Evolutionary conservation across 64 coral and sea anemone genomes (phyloP).

Genomic region (Montipora cactus): DNA sequence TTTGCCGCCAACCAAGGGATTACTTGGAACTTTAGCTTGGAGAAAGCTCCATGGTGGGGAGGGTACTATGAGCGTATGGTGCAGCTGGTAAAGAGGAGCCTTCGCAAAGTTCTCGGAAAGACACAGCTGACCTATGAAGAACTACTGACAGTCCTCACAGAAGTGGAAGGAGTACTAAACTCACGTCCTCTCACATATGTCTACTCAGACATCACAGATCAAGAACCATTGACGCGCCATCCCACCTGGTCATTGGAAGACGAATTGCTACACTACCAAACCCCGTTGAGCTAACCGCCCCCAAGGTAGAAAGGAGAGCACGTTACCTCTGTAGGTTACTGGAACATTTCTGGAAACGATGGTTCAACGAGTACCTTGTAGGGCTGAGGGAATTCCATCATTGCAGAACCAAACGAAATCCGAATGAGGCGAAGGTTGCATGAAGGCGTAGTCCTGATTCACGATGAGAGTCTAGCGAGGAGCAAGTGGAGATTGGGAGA

Average conservation of each 20-base stretch:
- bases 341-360: constrained; percentile 65
- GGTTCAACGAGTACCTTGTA: constrained; percentile 56
- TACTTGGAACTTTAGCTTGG: constrained; percentile 74
- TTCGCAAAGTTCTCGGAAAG: constrained; percentile 56
- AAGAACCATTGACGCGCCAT: constrained; percentile 58
- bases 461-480: constrained; percentile 44
- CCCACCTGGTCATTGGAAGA: constrained; percentile 70
- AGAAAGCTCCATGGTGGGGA: constrained; percentile 65
- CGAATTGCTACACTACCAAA: constrained; percentile 62
- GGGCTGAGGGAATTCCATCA: constrained; percentile 59
- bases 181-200: constrained; percentile 80
- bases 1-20: constrained; percentile 61
- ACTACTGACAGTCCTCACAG: constrained; percentile 64
- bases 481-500: constrained; percentile 51
- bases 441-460: constrained; percentile 40
- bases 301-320: constrained; percentile 19
- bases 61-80: constrained; percentile 70
- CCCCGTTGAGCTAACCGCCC: not conserved
- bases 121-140: constrained; percentile 82
- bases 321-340: constrained; percentile 40
- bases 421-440: not conserved
- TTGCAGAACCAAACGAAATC: constrained; percentile 21
- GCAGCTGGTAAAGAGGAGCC: constrained; percentile 62
- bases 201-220: constrained; percentile 54
- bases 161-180: constrained; percentile 74